phyloP scores from a whole-genome alignment of 2,797 vertebrate species.

The Cossypha caffra region DNA sequence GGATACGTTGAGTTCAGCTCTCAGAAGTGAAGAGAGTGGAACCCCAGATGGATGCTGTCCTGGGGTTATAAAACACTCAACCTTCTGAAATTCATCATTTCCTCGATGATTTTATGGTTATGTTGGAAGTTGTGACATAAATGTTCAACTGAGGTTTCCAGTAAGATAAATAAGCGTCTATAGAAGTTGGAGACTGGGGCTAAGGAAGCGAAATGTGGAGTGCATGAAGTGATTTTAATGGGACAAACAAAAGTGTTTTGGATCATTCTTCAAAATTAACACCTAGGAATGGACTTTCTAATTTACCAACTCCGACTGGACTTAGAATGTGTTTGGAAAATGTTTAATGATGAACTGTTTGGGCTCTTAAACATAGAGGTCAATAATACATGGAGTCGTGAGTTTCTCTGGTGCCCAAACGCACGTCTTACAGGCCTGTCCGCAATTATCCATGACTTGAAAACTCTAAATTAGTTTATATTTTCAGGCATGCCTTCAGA shows the following conservation, averaged over 20 bases:
- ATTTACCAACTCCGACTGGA: not conserved
- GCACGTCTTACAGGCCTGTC: not conserved
- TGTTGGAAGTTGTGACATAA: not conserved
- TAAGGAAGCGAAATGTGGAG: not conserved
- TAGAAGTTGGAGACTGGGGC: not conserved
- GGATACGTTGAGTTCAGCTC: not conserved
- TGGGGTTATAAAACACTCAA: not conserved
- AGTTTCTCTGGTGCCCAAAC: not conserved
- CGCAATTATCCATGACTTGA: not conserved
- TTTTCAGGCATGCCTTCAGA: not conserved
- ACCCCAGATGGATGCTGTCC: not conserved
- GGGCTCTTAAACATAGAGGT: not conserved
- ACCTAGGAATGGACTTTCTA: not conserved
- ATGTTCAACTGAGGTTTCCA: not conserved
- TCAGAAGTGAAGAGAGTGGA: conserved; percentile 3
- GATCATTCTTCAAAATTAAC: not conserved
- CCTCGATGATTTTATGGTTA: not conserved
- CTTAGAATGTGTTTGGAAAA: not conserved
- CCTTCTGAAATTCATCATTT: conserved; percentile 13
- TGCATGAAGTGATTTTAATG: not conserved
- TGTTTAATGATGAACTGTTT: not conserved
- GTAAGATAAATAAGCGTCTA: not conserved
- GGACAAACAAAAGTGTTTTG: not conserved
- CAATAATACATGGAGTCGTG: not conserved
- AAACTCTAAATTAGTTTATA: not conserved